These are phyloP conservation scores for Conistra vaccinii DNA, from an alignment of 2,888 invertebrate genomes.

Conservation along the genomic window DNA sequence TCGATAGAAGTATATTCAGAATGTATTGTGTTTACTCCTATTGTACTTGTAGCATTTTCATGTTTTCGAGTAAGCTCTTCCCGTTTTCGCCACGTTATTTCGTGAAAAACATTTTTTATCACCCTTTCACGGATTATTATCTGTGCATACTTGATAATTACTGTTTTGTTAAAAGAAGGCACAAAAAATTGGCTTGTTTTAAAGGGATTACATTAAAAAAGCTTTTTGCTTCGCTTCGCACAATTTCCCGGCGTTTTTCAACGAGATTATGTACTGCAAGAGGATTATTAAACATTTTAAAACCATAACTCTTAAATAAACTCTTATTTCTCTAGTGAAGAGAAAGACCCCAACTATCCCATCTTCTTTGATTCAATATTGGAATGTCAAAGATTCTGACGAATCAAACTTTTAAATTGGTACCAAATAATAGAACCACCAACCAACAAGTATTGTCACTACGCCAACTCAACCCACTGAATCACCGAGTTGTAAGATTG, in stretches of 20 bases:
- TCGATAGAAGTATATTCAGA: constrained; percentile 5
- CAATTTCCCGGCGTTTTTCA: constrained; percentile 34
- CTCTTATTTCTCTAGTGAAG: constrained; percentile 1
- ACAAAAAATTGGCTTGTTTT: constrained; percentile 50
- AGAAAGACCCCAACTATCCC: background rate
- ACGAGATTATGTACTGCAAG: constrained; percentile 42
- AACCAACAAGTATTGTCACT: constrained; percentile 1
- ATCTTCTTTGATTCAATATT: constrained; percentile 2
- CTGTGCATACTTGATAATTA: constrained; percentile 46
- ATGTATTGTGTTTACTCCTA: background rate
- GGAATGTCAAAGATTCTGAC: background rate
- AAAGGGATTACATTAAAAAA: constrained; percentile 52
- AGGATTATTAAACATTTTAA: background rate
- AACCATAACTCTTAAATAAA: constrained; percentile 2
- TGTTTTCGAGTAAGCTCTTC: constrained; percentile 6
- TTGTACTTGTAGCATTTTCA: constrained; percentile 25
- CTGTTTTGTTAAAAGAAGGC: constrained; percentile 40
- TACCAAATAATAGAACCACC: background rate
- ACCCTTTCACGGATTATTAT: constrained; percentile 52
- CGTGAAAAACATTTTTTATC: constrained; percentile 32
- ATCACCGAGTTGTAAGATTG: constrained; percentile 6
- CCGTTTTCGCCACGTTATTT: constrained; percentile 1
- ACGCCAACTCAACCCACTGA: background rate
- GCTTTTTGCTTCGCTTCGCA: constrained; percentile 36
- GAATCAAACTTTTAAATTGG: background rate